These are phyloP conservation scores for Eulemur rufifrons DNA, from an alignment of 2,113 vertebrate species.

Conservation along the genomic window DNA sequence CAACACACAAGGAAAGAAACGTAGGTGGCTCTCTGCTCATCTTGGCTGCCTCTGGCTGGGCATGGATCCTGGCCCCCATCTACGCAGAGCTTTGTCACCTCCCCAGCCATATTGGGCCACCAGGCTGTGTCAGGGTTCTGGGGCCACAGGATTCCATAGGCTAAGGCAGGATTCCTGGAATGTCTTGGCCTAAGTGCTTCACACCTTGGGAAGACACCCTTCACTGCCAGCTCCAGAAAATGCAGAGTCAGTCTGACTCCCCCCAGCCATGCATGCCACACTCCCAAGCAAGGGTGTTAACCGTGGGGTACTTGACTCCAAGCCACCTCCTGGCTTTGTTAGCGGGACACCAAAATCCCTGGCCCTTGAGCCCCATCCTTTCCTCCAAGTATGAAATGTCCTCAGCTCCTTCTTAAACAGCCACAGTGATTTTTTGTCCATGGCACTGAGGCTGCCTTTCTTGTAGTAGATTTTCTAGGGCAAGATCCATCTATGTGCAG, in stretches of 20 bases:
- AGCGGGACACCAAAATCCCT: not conserved
- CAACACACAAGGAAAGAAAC: not conserved
- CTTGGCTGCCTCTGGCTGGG: not conserved
- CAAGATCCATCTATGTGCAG: not conserved
- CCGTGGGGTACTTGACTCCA: not conserved
- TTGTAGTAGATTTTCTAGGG: not conserved
- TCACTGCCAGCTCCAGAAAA: not conserved
- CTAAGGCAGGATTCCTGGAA: not conserved
- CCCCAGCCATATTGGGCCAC: fast-evolving
- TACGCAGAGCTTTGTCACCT: not conserved
- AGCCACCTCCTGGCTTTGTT: not conserved
- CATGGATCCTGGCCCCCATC: not conserved
- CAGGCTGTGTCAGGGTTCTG: not conserved
- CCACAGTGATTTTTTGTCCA: not conserved
- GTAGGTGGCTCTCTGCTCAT: not conserved
- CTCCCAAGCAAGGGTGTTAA: not conserved
- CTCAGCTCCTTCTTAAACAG: not conserved
- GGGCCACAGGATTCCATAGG: not conserved
- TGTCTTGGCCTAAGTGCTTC: not conserved
- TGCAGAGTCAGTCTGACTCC: not conserved
- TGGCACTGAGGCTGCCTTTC: not conserved
- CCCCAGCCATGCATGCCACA: fast-evolving
- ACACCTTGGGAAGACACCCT: not conserved
- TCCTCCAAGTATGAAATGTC: not conserved
- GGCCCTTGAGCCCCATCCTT: not conserved